A percentile compares a stretch with the other conserved stretches of the same genome.
Evolutionary conservation across 2,113 vertebrate genomes (phyloP).

Genomic region (Regulus satrapa): DNA sequence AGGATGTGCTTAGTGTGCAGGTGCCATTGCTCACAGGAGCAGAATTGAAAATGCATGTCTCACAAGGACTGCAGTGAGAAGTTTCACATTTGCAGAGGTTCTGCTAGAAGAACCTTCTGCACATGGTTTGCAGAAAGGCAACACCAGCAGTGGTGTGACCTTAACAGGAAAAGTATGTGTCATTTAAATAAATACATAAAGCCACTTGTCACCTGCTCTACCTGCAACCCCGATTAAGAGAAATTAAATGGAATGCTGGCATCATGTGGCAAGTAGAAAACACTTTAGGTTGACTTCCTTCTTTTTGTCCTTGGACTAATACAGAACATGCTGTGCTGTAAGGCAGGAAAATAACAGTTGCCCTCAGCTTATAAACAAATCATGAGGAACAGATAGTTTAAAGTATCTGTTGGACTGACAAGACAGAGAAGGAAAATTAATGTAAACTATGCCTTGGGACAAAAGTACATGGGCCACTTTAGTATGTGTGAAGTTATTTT

Average conservation of each 20-base stretch:
- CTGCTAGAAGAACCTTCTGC: neutral
- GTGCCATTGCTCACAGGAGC: constrained; percentile 25
- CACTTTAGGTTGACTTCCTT: neutral
- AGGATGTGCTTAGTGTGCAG: constrained; percentile 55
- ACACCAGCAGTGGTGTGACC: rapidly evolving
- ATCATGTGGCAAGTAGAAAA: neutral
- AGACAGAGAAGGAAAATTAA: neutral
- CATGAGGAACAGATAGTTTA: neutral
- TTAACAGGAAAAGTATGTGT: neutral
- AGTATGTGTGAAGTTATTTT: neutral
- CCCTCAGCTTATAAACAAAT: neutral
- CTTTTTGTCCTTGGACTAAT: neutral
- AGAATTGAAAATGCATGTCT: neutral
- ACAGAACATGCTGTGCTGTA: neutral
- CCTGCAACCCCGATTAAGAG: neutral
- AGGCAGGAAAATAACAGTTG: neutral
- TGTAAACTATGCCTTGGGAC: neutral
- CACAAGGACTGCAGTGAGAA: neutral
- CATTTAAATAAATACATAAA: neutral
- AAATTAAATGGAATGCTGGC: constrained; percentile 3
- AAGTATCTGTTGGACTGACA: neutral
- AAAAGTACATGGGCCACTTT: neutral
- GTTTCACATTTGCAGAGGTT: neutral
- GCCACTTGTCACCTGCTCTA: neutral
- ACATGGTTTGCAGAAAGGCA: neutral